These are phyloP conservation scores for Eurytoma californica DNA, from an alignment of 2,888 invertebrate species.

Conservation along the genomic window DNA sequence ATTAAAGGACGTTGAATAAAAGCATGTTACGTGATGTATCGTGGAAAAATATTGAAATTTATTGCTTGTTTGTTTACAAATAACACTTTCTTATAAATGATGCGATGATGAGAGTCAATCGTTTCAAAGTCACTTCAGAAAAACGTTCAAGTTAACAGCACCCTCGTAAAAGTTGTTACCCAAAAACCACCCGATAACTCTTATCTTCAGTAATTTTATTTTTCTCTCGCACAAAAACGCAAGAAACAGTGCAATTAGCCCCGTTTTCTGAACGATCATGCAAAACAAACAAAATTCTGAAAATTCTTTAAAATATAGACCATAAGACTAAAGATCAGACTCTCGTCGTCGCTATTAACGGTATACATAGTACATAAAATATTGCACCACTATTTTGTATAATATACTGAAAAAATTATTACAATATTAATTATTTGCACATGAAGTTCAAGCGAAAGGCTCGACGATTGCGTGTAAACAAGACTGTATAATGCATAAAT, in stretches of 20 bases:
- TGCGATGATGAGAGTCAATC: slow-evolving; percentile 50
- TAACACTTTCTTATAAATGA: slow-evolving; percentile 22
- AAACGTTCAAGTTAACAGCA: no score
- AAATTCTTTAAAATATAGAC: slow-evolving; percentile 9
- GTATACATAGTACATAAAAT: slow-evolving; percentile 5
- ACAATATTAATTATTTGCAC: no score
- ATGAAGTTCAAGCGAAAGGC: no score
- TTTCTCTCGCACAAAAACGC: not conserved
- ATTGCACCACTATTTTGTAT: not conserved
- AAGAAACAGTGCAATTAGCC: not conserved
- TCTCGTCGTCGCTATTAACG: slow-evolving; percentile 32
- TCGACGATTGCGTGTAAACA: no score
- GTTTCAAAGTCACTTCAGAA: not conserved
- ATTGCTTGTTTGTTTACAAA: slow-evolving; percentile 31
- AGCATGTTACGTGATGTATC: slow-evolving; percentile 12
- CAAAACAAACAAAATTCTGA: slow-evolving; percentile 33
- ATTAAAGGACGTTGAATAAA: slow-evolving; percentile 19
- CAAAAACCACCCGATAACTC: not conserved
- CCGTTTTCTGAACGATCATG: not conserved
- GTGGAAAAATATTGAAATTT: slow-evolving; percentile 48
- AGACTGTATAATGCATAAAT: no score
- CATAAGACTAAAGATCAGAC: slow-evolving; percentile 2
- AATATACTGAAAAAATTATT: no score
- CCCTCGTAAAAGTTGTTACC: not conserved
- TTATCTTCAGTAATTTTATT: slow-evolving; percentile 28